Evolutionary conservation across 1,140 invertebrate species (phyloP).

Genomic region (Drosophila seguyi): DNA sequence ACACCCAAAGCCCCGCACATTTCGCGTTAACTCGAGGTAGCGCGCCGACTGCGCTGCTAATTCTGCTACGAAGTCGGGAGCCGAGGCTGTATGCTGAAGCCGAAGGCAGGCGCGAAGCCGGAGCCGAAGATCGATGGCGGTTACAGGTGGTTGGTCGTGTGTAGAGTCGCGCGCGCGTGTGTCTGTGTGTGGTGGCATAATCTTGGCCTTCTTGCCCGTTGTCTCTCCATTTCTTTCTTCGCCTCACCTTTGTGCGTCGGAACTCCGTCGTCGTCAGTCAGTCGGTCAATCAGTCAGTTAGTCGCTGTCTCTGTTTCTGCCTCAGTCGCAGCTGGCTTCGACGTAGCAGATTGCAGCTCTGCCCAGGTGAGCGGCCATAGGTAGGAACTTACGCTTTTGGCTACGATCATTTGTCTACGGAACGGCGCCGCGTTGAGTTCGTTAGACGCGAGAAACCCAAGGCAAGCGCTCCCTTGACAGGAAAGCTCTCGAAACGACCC

Average conservation of each 20-base stretch:
- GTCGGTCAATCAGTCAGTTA: constrained; percentile 73
- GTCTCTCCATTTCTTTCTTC: constrained; percentile 61
- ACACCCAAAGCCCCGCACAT: constrained; percentile 38
- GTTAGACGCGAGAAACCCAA: constrained; percentile 67
- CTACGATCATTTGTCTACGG: constrained; percentile 84
- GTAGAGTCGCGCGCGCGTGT: neutral
- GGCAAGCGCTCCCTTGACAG: constrained; percentile 6
- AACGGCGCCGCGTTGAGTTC: constrained; percentile 79
- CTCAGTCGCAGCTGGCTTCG: constrained; percentile 21
- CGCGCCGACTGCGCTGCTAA: constrained; percentile 45
- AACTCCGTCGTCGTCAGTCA: constrained; percentile 49
- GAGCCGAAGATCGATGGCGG: constrained; percentile 23
- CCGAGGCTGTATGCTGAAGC: constrained; percentile 13
- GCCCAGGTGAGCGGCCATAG: constrained; percentile 58
- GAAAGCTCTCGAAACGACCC: constrained; percentile 15
- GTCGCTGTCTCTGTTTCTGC: constrained; percentile 36
- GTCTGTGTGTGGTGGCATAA: constrained; percentile 70
- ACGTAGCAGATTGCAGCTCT: constrained; percentile 21
- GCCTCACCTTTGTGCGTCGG: constrained; percentile 61
- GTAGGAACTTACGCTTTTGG: constrained; percentile 76
- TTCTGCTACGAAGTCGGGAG: constrained; percentile 27
- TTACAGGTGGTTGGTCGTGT: constrained; percentile 55
- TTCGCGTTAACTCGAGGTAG: constrained; percentile 38
- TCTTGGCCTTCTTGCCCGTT: constrained; percentile 76
- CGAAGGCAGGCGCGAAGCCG: constrained; percentile 13